Percentiles rank a stretch among this genome's conserved stretches.
phyloP scores from a whole-genome alignment of 2,113 vertebrate genomes.

The Epinephelus fuscoguttatus region DNA sequence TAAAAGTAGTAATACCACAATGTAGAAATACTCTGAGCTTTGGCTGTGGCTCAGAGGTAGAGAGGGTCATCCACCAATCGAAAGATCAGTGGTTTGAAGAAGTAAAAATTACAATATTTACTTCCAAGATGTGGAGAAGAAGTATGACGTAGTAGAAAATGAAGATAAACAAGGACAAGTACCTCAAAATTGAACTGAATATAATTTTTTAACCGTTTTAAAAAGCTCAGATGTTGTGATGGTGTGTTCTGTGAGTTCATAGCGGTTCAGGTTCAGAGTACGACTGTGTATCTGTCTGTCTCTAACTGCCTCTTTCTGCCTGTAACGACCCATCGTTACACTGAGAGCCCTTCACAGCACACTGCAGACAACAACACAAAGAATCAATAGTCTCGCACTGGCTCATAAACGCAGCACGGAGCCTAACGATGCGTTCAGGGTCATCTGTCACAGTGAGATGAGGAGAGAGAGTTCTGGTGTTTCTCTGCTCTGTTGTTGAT shows the following conservation, averaged over 20 bases:
- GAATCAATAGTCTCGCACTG: constrained; percentile 11
- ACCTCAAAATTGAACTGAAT: too few relatives aligned
- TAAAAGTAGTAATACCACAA: too few relatives aligned
- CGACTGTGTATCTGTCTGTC: neutral
- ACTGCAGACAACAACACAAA: constrained; percentile 12
- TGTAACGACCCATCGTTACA: neutral
- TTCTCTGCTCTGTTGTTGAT: constrained; percentile 3
- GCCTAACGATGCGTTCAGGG: constrained; percentile 48
- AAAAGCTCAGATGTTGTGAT: too few relatives aligned
- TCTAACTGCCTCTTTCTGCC: neutral
- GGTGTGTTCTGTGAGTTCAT: neutral
- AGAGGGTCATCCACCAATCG: too few relatives aligned
- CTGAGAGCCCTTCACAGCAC: neutral
- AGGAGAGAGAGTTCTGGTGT: neutral
- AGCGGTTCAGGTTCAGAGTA: neutral
- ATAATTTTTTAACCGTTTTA: too few relatives aligned
- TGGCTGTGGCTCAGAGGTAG: too few relatives aligned
- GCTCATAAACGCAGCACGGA: constrained; percentile 16
- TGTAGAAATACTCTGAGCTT: too few relatives aligned
- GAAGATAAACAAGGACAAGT: too few relatives aligned
- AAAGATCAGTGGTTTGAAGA: too few relatives aligned
- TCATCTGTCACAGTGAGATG: constrained; percentile 24
- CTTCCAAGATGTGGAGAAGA: too few relatives aligned
- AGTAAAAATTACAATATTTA: too few relatives aligned
- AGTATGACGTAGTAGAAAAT: too few relatives aligned